phyloP scores from a whole-genome alignment of 2,797 vertebrate genomes.

The Hemitrygon akajei region DNA sequence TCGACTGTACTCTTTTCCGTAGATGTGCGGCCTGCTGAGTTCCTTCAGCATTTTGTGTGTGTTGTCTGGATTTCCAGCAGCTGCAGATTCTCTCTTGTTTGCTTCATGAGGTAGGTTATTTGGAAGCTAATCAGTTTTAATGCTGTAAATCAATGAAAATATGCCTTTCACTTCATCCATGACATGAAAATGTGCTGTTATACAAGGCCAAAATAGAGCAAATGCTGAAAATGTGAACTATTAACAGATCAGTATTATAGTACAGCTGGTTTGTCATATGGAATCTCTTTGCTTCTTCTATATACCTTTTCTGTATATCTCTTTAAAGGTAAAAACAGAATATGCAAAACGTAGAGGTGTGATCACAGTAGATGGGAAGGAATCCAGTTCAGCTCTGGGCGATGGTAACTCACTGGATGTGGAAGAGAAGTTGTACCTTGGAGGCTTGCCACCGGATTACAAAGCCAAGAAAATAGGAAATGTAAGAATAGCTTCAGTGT shows the following conservation, averaged over 20 bases:
- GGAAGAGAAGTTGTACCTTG: slow-evolving; percentile 73
- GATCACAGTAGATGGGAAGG: slow-evolving; percentile 62
- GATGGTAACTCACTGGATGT: slow-evolving; percentile 76
- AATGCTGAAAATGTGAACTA: not conserved
- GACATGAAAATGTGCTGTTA: not conserved
- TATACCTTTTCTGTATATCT: not conserved
- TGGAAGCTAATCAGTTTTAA: not conserved
- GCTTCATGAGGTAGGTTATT: not conserved
- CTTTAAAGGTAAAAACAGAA: slow-evolving; percentile 68
- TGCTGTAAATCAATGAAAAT: not conserved
- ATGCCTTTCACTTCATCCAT: not conserved
- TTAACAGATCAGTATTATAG: not conserved
- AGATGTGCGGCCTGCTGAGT: too few relatives aligned
- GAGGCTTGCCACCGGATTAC: slow-evolving; percentile 69
- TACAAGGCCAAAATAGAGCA: not conserved
- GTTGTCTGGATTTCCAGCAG: too few relatives aligned
- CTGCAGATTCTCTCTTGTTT: too few relatives aligned
- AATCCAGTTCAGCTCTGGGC: slow-evolving; percentile 55
- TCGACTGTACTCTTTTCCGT: too few relatives aligned
- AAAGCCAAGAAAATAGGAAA: slow-evolving; percentile 69
- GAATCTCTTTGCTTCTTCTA: not conserved
- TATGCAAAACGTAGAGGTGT: slow-evolving; percentile 65
- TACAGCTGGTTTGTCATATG: not conserved
- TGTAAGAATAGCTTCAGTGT: slow-evolving; percentile 55
- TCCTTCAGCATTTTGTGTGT: too few relatives aligned